These are phyloP conservation scores for Myotis planiceps DNA, from an alignment of 2,797 vertebrate species.

Conservation along the genomic window DNA sequence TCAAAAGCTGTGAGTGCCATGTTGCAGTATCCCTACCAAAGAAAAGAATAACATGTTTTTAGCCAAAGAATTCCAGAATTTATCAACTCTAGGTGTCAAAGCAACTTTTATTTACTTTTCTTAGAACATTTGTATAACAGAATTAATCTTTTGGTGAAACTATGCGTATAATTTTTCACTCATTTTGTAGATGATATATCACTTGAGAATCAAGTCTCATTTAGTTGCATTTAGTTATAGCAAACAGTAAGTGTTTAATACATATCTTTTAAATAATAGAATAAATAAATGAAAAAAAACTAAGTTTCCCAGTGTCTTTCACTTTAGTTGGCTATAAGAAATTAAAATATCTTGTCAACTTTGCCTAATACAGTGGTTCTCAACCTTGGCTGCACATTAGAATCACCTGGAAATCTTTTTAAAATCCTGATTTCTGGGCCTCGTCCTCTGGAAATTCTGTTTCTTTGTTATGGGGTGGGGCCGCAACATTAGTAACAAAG, in stretches of 20 bases:
- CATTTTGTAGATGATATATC: not conserved
- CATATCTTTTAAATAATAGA: not conserved
- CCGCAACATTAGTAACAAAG: too few species aligned
- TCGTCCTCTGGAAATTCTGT: too few species aligned
- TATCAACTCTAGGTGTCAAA: not conserved
- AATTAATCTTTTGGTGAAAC: not conserved
- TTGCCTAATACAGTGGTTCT: not conserved
- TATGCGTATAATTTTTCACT: not conserved
- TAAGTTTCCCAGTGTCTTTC: not conserved
- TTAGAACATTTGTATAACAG: not conserved
- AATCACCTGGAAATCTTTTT: too few species aligned
- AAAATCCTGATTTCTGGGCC: too few species aligned
- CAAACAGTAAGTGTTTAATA: not conserved
- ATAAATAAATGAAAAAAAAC: not conserved
- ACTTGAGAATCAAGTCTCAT: not conserved
- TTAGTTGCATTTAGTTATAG: not conserved
- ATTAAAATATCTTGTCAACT: not conserved
- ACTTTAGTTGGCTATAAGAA: not conserved
- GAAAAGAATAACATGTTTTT: conserved; percentile 7
- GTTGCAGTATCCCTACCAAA: not conserved
- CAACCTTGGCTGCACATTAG: too few species aligned
- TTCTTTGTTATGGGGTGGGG: too few species aligned
- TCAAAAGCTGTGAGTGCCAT: not conserved
- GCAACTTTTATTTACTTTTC: not conserved
- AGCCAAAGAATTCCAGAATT: not conserved